Conservation (phyloP, 2,888 invertebrate species). For the Himalopsyche kuldschensis region DNA sequence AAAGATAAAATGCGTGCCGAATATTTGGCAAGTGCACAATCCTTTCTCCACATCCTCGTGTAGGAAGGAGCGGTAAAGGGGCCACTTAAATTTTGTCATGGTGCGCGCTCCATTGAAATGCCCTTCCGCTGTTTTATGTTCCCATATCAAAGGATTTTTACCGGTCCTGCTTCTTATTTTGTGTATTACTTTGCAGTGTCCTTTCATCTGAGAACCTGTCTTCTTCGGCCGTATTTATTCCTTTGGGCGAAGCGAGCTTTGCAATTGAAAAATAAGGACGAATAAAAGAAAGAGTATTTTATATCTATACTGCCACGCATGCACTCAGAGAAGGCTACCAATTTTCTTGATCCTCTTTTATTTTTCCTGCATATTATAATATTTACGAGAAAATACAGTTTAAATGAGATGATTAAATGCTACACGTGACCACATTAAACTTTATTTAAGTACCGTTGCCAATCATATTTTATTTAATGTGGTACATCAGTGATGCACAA, state of each 20-base stretch:
- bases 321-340: too few relatives aligned
- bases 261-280: constrained; percentile 6
- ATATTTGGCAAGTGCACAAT: background rate
- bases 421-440: too few relatives aligned
- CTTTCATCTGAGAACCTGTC: constrained; percentile 11
- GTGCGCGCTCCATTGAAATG: constrained; percentile 33
- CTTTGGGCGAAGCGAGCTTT: constrained; percentile 2
- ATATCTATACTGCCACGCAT: too few relatives aligned
- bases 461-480: too few relatives aligned
- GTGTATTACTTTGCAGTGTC: constrained; percentile 4
- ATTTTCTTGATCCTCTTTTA: too few relatives aligned
- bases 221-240: background rate
- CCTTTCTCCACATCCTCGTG: background rate
- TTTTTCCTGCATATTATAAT: too few relatives aligned
- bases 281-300: background rate
- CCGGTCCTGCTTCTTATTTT: constrained; percentile 10
- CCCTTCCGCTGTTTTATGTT: constrained; percentile 34
- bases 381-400: too few relatives aligned
- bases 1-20: background rate
- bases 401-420: too few relatives aligned
- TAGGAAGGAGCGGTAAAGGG: constrained; percentile 4
- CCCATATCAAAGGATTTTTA: background rate
- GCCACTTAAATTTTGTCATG: constrained; percentile 36
- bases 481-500: too few relatives aligned
- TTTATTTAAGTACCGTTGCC: too few relatives aligned